These are phyloP conservation scores for Eleginops maclovinus DNA, from an alignment of 2,113 vertebrate species.

Conservation along the genomic window DNA sequence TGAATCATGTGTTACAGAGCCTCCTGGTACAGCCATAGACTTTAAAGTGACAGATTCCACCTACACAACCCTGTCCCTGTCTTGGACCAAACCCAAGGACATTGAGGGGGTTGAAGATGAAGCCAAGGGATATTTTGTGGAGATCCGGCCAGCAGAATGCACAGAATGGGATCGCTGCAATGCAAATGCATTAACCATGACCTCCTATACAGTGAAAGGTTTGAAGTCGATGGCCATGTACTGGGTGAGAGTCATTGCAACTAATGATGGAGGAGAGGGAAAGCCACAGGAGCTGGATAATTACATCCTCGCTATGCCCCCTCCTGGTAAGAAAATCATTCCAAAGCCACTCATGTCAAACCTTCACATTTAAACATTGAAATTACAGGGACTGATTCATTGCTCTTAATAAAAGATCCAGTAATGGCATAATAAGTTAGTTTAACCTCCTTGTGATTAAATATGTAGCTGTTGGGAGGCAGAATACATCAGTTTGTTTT, in stretches of 20 bases:
- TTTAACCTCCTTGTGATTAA: neutral
- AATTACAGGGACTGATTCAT: neutral
- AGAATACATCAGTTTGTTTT: too few relatives aligned
- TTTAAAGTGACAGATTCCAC: slow-evolving; percentile 89
- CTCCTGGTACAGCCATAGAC: slow-evolving; percentile 86
- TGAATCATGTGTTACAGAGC: slow-evolving; percentile 80
- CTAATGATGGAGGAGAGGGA: slow-evolving; percentile 84
- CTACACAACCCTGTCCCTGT: slow-evolving; percentile 86
- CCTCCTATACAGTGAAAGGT: slow-evolving; percentile 85
- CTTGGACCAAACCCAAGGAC: slow-evolving; percentile 86
- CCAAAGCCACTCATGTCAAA: neutral
- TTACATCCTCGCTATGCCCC: slow-evolving; percentile 79
- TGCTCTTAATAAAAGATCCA: neutral
- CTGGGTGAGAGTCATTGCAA: slow-evolving; percentile 85
- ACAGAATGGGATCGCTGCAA: slow-evolving; percentile 89
- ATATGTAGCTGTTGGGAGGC: neutral
- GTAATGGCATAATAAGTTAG: neutral
- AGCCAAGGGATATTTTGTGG: slow-evolving; percentile 90
- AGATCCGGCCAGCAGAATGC: slow-evolving; percentile 84
- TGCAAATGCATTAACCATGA: slow-evolving; percentile 70
- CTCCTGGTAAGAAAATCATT: slow-evolving; percentile 80
- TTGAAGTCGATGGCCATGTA: slow-evolving; percentile 86
- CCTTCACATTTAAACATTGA: neutral
- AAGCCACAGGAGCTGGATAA: slow-evolving; percentile 82
- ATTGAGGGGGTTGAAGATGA: slow-evolving; percentile 74